These are phyloP conservation scores for Saccopteryx bilineata DNA, from an alignment of 2,113 vertebrate species.

Conservation along the genomic window DNA sequence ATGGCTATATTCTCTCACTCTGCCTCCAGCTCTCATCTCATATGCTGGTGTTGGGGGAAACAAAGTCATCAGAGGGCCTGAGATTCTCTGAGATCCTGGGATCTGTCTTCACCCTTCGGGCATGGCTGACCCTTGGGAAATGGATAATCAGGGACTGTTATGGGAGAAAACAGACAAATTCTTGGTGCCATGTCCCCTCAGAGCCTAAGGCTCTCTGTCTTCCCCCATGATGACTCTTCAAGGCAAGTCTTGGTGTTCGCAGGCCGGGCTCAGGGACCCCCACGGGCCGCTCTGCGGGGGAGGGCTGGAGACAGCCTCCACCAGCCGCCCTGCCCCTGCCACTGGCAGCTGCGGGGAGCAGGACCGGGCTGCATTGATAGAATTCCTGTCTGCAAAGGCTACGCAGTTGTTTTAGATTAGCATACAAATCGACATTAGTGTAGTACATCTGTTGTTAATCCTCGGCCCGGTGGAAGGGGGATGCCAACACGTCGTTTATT, in stretches of 20 bases:
- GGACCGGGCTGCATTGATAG: constrained; percentile 83
- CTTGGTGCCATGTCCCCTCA: fast-evolving
- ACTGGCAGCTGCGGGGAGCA: constrained; percentile 71
- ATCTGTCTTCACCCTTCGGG: neutral
- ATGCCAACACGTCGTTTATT: constrained; percentile 91
- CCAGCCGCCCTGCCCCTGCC: constrained; percentile 76
- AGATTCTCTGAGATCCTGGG: neutral
- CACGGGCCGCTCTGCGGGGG: neutral
- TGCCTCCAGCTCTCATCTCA: neutral
- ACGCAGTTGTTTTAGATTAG: constrained; percentile 91
- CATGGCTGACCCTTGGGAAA: neutral
- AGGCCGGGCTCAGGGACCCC: neutral
- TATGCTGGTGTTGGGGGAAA: neutral
- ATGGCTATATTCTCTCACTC: neutral
- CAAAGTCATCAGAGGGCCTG: neutral
- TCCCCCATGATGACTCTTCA: neutral
- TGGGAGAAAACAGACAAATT: neutral
- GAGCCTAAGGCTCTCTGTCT: neutral
- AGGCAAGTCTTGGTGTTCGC: neutral
- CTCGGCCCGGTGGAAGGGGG: constrained; percentile 87
- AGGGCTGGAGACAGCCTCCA: constrained; percentile 2
- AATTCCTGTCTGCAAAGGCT: constrained; percentile 88
- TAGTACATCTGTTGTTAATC: constrained; percentile 92
- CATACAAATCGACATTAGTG: constrained; percentile 90
- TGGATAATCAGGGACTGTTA: neutral